phyloP scores from a whole-genome alignment of 2,797 vertebrate species.

The Sebastes cheni region DNA sequence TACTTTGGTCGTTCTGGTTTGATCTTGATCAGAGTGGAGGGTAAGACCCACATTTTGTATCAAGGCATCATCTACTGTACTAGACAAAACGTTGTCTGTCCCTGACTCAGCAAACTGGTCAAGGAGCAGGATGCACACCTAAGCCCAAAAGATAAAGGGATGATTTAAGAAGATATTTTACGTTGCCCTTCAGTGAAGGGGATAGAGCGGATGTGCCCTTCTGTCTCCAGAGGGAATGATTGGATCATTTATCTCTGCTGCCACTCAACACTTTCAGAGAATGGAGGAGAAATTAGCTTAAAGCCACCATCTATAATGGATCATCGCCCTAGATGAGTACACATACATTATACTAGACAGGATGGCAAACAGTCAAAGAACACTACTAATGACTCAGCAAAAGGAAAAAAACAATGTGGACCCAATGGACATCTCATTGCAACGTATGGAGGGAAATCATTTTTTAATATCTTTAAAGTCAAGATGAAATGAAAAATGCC shows the following conservation, averaged over 20 bases:
- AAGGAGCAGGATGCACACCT: background rate
- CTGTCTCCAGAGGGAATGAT: background rate
- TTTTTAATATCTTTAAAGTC: accelerated
- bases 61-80: background rate
- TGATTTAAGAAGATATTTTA: background rate
- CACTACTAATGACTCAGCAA: background rate
- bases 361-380: background rate
- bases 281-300: background rate
- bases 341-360: background rate
- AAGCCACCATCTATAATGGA: background rate
- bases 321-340: background rate
- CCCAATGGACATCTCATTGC: background rate
- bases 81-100: background rate
- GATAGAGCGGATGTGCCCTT: background rate
- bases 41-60: background rate
- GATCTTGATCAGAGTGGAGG: background rate
- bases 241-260: slow-evolving; percentile 8
- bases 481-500: too few species aligned
- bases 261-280: slow-evolving; percentile 7
- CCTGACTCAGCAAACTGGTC: background rate
- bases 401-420: background rate
- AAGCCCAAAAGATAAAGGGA: background rate
- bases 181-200: background rate
- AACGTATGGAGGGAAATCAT: background rate
- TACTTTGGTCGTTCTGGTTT: background rate